phyloP scores from a whole-genome alignment of 2,113 vertebrate species.

The Ochotona curzoniae region DNA sequence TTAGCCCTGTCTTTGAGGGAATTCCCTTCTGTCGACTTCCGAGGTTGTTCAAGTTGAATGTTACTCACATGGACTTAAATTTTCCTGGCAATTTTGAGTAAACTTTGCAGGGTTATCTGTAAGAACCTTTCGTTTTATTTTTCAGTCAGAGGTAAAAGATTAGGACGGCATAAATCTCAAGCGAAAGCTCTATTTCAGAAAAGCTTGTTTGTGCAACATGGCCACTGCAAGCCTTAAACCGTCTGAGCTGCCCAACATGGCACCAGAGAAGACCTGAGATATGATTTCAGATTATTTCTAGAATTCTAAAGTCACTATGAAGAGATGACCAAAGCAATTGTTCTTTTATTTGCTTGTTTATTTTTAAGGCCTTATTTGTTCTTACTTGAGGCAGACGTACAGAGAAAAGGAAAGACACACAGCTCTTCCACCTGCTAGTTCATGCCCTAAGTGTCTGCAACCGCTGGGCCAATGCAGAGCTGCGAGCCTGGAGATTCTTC shows the following conservation, averaged over 20 bases:
- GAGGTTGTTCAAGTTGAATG: neutral
- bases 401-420: no score
- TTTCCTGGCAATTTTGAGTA: neutral
- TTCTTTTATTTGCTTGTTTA: no score
- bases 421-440: no score
- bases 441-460: no score
- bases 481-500: no score
- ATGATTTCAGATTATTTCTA: neutral
- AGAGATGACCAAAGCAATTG: neutral
- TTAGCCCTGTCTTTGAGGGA: constrained; percentile 1
- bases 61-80: neutral
- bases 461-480: no score
- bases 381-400: no score
- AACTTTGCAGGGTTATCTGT: neutral
- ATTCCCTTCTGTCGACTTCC: neutral
- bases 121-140: neutral
- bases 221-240: neutral
- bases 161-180: neutral
- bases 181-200: neutral
- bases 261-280: neutral
- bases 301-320: neutral
- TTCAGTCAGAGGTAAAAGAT: neutral
- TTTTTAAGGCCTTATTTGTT: no score
- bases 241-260: neutral
- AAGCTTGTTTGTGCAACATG: neutral